These are phyloP conservation scores for Euthynnus affinis DNA, from an alignment of 2,797 vertebrate species.

Conservation along the genomic window DNA sequence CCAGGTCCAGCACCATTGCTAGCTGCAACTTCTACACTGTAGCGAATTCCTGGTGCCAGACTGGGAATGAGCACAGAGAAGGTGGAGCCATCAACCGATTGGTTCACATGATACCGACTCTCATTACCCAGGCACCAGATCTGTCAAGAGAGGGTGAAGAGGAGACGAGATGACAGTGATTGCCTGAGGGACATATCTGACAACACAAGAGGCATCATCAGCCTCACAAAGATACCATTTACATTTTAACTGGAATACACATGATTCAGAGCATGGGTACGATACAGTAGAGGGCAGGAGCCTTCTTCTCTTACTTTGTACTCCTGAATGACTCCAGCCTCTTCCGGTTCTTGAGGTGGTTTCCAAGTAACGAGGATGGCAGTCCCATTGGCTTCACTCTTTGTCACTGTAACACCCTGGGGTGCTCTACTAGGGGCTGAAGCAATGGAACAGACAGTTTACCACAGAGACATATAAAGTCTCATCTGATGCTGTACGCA, in stretches of 20 bases:
- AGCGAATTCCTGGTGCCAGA: conserved; percentile 92
- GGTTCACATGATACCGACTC: conserved; percentile 96
- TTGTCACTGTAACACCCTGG: conserved; percentile 92
- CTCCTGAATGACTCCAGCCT: conserved; percentile 94
- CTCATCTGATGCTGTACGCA: background rate
- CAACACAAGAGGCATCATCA: conserved; percentile 27
- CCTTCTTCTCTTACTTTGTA: conserved; percentile 90
- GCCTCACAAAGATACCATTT: conserved; percentile 38
- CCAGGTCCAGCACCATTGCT: conserved; percentile 93
- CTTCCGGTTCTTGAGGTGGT: conserved; percentile 91
- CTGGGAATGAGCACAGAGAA: conserved; percentile 92
- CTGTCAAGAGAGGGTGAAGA: conserved; percentile 76
- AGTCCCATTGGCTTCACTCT: conserved; percentile 93
- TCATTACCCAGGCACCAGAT: conserved; percentile 99
- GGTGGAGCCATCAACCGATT: conserved; percentile 93
- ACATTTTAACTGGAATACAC: conserved; percentile 33
- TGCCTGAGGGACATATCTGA: conserved; percentile 41
- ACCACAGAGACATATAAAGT: conserved; percentile 17
- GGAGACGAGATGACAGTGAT: conserved; percentile 42
- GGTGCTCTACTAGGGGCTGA: conserved; percentile 94
- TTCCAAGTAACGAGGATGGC: conserved; percentile 95
- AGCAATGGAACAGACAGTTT: conserved; percentile 55
- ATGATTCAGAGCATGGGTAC: conserved; percentile 24
- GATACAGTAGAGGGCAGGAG: background rate
- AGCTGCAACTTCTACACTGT: conserved; percentile 95